A percentile compares a stretch with the other conserved stretches of the same genome.
Conservation (phyloP, 2,888 invertebrate genomes). For the Phragmatobia fuliginosa region DNA sequence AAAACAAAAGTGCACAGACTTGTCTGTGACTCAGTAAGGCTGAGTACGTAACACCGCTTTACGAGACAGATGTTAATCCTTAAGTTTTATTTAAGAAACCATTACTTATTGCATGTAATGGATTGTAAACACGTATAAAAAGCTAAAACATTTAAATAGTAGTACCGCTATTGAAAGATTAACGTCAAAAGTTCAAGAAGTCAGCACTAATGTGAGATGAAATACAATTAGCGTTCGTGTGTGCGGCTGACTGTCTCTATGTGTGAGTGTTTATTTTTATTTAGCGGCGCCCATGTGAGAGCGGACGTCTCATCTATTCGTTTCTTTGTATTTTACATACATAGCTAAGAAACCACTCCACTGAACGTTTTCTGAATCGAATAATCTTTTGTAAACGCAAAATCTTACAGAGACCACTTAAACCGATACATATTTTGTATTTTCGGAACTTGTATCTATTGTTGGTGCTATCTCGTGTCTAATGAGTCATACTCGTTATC, state of each 20-base stretch:
- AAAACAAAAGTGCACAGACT: constrained; percentile 66
- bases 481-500: constrained; percentile 67
- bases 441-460: constrained; percentile 47
- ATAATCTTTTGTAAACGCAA: constrained; percentile 22
- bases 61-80: not conserved
- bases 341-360: constrained; percentile 35
- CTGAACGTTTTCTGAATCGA: constrained; percentile 31
- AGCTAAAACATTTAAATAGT: constrained; percentile 4
- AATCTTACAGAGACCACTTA: constrained; percentile 36
- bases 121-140: constrained; percentile 3
- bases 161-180: constrained; percentile 5
- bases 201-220: constrained; percentile 20
- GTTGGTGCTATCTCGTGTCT: constrained; percentile 49
- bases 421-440: constrained; percentile 38
- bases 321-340: constrained; percentile 65
- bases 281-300: constrained; percentile 66
- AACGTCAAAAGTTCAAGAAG: constrained; percentile 28
- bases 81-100: not conserved
- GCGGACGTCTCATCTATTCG: constrained; percentile 72
- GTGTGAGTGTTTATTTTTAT: constrained; percentile 72
- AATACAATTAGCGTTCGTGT: constrained; percentile 48
- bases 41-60: constrained; percentile 53
- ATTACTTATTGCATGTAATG: not conserved
- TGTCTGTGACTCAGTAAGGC: constrained; percentile 63
- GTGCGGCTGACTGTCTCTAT: constrained; percentile 39